Evolutionary conservation across 1,140 invertebrate species (phyloP).

Genomic region (Akabosia matsudoensis): DNA sequence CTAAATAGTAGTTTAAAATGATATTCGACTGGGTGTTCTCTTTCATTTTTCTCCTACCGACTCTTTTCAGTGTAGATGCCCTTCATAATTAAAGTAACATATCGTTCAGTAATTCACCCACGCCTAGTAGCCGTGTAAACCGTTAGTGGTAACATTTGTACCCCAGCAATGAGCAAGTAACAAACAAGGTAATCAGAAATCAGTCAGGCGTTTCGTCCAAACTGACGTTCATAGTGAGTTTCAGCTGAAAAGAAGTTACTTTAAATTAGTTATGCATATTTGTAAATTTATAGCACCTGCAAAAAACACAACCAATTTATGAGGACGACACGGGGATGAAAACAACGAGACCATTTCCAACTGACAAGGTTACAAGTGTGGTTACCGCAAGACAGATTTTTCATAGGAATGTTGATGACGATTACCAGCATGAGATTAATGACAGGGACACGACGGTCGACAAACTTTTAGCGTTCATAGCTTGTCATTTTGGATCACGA

Average conservation of each 20-base stretch:
- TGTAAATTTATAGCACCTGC: neutral
- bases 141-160: neutral
- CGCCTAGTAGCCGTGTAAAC: constrained; percentile 3
- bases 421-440: constrained; percentile 6
- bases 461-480: neutral
- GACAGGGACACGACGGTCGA: constrained; percentile 10
- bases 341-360: neutral
- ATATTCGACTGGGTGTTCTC: neutral
- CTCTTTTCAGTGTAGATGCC: too few relatives aligned
- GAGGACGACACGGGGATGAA: neutral
- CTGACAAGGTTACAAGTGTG: neutral
- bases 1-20: too few relatives aligned
- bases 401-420: neutral
- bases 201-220: neutral
- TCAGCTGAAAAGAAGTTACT: neutral
- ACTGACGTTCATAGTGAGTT: too few relatives aligned
- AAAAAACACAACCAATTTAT: neutral
- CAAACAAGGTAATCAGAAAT: neutral
- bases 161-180: neutral
- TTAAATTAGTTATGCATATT: neutral
- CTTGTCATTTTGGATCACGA: constrained; percentile 8
- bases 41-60: neutral
- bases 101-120: constrained; percentile 1
- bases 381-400: neutral
- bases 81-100: too few relatives aligned